Evolutionary conservation across 2,113 vertebrate genomes (phyloP), one percentile per base, ranked within the genome.

Genomic region (Syrmaticus mikado): DNA sequence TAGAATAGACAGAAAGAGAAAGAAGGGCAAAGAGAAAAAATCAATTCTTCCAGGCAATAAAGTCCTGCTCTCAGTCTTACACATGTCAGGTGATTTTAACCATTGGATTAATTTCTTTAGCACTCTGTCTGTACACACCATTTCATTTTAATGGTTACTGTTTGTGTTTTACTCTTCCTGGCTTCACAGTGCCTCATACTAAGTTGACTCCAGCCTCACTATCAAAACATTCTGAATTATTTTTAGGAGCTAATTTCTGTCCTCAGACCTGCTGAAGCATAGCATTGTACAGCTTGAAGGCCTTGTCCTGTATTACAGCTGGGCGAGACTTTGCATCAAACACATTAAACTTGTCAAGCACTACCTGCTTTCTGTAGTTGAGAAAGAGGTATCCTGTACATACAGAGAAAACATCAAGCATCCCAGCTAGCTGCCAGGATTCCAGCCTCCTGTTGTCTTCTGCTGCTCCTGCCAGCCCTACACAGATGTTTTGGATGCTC

Each of bases 81-180:
- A 34, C 2, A 13, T 5, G 3, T n/a, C 66, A 64, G 43, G 55
- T 67, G 32, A 45, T 81, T 83, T 95, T 95, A 46, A 74, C 53
- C 43, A 3, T 1, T 75, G 41, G 62, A 72, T 94, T 85, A 91
- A 68, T 38, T 84, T 78, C 38, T 93, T 70, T 43, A 87, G 27
- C 62, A 21, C 28, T 72, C 22, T 61, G 5, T 25, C 94, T 32
- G 12, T 82, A 32, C 53, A 67, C 62, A 57, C 12, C 45, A 18
- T 76, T 92, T 58, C 21, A 60, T 34, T 58, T 88, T 87, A 43
- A 67, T 61, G 30, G 43, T 61, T 82, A 58, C n/a, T 81, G 64
- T 30, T 74, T 83, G 62, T 65, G 34, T 95, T 93, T 93, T 75
- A 48, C 68, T 92, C 22, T 68, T 82, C 74, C 34, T 66, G 30